phyloP scores from a whole-genome alignment of 1,140 invertebrate genomes.

The Leptinotarsa lineolata region DNA sequence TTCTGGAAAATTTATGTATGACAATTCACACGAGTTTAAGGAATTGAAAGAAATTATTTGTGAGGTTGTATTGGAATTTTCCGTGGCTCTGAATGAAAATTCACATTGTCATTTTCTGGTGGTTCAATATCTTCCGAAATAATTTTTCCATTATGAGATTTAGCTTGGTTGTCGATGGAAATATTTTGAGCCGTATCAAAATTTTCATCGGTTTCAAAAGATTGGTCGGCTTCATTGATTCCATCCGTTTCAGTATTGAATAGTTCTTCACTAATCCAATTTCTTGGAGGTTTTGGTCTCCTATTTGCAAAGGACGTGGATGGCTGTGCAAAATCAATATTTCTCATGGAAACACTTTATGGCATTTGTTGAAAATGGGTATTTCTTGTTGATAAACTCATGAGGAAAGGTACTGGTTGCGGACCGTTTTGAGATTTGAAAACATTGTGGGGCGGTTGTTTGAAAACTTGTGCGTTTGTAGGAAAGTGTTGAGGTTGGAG shows the following conservation, averaged over 20 bases:
- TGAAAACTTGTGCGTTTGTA: slow-evolving; percentile 16
- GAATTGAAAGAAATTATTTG: no score
- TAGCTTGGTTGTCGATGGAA: no score
- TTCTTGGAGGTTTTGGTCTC: slow-evolving; percentile 2
- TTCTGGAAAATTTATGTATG: slow-evolving; percentile 17
- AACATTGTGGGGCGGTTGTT: slow-evolving; percentile 13
- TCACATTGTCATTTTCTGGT: no score
- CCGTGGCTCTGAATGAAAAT: no score
- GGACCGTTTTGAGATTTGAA: not conserved
- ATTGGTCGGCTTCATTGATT: not conserved
- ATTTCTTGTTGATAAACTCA: not conserved
- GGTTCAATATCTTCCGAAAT: no score
- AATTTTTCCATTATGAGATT: no score
- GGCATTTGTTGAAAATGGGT: not conserved
- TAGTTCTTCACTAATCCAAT: no score
- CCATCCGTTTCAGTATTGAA: slow-evolving; percentile 11
- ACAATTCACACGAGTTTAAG: slow-evolving; percentile 10
- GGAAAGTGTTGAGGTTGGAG: slow-evolving; percentile 6
- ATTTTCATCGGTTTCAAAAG: no score
- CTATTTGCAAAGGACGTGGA: not conserved
- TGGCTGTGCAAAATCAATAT: no score
- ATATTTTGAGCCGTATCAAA: no score
- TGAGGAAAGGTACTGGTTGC: slow-evolving; percentile 1
- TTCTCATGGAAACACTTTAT: not conserved
- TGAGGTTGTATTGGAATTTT: no score